Base-by-base conservation (phyloP, 2,888 invertebrate species). In the Lapara coniferarum region DNA sequence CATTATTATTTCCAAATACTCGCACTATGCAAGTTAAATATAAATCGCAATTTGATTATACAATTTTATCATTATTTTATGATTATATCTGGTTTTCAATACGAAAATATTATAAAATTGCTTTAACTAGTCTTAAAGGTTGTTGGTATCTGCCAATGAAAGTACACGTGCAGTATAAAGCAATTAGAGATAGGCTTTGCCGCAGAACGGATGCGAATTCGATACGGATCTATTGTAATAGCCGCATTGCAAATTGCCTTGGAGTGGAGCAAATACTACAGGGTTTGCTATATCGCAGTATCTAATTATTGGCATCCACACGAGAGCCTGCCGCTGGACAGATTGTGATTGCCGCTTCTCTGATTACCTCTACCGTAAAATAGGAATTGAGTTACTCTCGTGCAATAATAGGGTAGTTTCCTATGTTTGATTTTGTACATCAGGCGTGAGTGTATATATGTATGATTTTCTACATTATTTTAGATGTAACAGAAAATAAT, bases 201-300 rank as follows among this genome's bases (percentile, higher is more conserved):
- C 72, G 71, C 73, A 75, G 68, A 76, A 67, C 78, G 71, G 77
- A 78, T 78, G 69, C 63, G 66, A 72, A 80, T 80, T 77, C 74
- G 77, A 74, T 70, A 74, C 71, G 71, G 71, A 55, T 68, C 72
- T 67, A 74, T 75, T 75, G 68, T 75, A 79, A 77, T 73, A 66
- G 71, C 66, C 67, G 53, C 52, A 68, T 66, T 72, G 70, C 70
- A 74, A 77, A 78, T 78, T 72, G 70, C 74, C 67, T 69, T 49
- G 68, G 63, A 52, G 30, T 68, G 59, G 52, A 58, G 70, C 70
- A 77, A 75, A 72, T 69, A 71, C 55, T 73, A 70, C 68, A 71
- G 74, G 73, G 66, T 73, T 59, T 71, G 68, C 57, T 75, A 74
- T 70, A 73, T 71, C 66, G 70, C 57, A 71, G 74, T 72, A 25